Base-by-base conservation (phyloP, 2,888 invertebrate genomes). In the Ecliptopera silaceata region DNA sequence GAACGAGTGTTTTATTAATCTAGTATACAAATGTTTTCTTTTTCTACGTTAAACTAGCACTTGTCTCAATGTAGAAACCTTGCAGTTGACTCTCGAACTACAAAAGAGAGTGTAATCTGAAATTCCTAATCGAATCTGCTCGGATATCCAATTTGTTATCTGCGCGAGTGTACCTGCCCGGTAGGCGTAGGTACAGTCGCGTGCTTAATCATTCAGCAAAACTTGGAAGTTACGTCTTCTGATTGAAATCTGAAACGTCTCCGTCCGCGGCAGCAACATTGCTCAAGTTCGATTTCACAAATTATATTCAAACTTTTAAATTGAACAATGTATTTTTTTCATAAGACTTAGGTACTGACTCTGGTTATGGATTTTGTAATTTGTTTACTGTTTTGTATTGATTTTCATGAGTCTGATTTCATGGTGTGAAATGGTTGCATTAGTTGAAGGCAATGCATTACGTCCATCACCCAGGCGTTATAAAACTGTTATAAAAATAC, bases 81-180 rank as follows among this genome's bases (percentile, higher is more conserved):
- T 4, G 26, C 22, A 11, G 6, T 15, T 2, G 15, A 2, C 46
- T 51, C 54, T 18, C 15, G 46, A 39, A 20, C 59, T 55, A 59
- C 41, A 59, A 50, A 50, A 51, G 44, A 47, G 57, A 57, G 57
- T 54, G 59, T 62, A 62, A 64, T 58, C 57, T 52, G 50, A 57
- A 56, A 56, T 56, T 56, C 39, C 41, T 64, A 64, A 64, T 64
- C 60, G 61, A 64, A 62, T 64, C 62, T 53, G 61, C 36, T 57
- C 56, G 45, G 56, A 62, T 57, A 54, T 64, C 60, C 61, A 62
- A 64, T 64, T 62, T 62, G 64, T 54, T 62, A 62, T 56, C 56
- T 56, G 31, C 36, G 57, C 54, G 59, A 59, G 13, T 59, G 59
- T 59, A 59, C 54, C 50, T 44, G 45, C 41, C 44, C 42, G 32